phyloP scores from a whole-genome alignment of 2,113 vertebrate species.

The Oenanthe oenanthe region DNA sequence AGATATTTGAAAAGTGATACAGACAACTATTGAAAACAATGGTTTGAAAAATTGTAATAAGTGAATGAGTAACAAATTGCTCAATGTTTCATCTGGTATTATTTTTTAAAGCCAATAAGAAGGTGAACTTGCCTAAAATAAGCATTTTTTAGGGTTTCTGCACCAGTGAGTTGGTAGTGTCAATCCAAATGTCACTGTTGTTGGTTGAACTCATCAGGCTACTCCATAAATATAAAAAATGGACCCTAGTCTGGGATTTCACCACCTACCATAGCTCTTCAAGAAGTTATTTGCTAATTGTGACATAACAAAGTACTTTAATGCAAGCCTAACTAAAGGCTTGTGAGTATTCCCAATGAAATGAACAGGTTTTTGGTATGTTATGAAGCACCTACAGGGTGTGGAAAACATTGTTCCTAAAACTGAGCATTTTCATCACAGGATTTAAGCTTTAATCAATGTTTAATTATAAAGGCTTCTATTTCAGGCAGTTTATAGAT shows the following conservation, averaged over 20 bases:
- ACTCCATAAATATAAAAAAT: background rate
- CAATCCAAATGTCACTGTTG: background rate
- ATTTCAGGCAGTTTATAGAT: background rate
- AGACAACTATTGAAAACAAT: background rate
- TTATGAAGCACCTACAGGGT: background rate
- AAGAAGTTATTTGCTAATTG: rapidly evolving
- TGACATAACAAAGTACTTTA: background rate
- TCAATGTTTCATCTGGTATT: background rate
- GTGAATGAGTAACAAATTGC: background rate
- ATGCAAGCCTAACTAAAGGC: background rate
- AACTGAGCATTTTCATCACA: background rate
- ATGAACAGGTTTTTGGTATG: background rate
- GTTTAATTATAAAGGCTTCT: background rate
- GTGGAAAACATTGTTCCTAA: background rate
- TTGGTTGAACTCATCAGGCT: background rate
- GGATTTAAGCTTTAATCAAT: background rate
- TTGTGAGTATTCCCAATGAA: background rate
- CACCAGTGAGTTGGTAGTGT: background rate
- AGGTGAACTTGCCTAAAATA: background rate
- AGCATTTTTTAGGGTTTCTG: background rate
- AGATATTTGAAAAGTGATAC: background rate
- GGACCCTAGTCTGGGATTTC: background rate
- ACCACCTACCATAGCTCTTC: background rate
- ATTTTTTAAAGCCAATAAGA: background rate
- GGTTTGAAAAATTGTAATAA: background rate